Conservation (phyloP, 2,113 vertebrate species). For the Urocolius indicus region DNA sequence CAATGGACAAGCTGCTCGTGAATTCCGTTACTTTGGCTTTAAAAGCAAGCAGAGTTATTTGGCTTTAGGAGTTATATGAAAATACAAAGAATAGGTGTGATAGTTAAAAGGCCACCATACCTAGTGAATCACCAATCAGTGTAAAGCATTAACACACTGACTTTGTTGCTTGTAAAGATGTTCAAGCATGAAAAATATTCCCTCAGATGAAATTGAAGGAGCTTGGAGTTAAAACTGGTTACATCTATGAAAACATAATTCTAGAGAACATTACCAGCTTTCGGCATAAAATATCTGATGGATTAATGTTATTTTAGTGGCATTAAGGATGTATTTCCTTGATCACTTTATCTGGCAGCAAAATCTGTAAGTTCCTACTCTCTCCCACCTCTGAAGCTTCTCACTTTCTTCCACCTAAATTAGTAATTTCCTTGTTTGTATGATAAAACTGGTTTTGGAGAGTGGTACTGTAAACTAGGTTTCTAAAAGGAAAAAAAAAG, state of each 20-base stretch:
- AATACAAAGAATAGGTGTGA: background rate
- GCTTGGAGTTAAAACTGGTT: slow-evolving; percentile 19
- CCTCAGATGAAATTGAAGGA: background rate
- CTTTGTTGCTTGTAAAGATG: background rate
- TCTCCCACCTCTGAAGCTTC: background rate
- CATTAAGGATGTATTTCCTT: slow-evolving; percentile 22
- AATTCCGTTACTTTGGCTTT: background rate
- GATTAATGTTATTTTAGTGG: slow-evolving; percentile 34
- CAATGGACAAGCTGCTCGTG: background rate
- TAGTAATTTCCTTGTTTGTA: background rate
- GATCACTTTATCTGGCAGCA: slow-evolving; percentile 21
- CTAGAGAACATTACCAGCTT: slow-evolving; percentile 32
- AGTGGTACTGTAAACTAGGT: background rate
- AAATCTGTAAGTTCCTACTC: background rate
- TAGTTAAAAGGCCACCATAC: background rate
- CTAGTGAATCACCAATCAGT: background rate
- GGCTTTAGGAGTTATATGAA: background rate
- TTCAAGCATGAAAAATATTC: background rate
- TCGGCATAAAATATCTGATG: slow-evolving; percentile 30
- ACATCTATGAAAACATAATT: background rate
- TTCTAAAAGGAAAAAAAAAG: background rate
- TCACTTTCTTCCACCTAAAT: background rate
- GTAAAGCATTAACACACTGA: background rate
- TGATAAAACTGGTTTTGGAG: background rate
- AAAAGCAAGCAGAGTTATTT: background rate